These are phyloP conservation scores for Potamarius usumacintae DNA, from an alignment of 2,113 vertebrate species.

Conservation along the genomic window DNA sequence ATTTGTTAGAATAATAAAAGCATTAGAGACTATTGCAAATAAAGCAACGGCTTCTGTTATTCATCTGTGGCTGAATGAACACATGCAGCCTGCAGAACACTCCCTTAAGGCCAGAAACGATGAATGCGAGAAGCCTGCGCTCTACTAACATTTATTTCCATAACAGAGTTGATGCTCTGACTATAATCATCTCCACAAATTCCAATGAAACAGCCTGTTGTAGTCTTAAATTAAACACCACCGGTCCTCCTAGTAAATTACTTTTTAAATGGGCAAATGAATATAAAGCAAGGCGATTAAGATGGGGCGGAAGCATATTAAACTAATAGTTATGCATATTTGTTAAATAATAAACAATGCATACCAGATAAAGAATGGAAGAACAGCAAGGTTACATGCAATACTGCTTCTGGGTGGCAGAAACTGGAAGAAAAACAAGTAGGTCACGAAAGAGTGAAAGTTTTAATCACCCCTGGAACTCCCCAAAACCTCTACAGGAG, in stretches of 20 bases:
- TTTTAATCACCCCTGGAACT: slow-evolving; percentile 45
- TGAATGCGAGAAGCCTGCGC: background rate
- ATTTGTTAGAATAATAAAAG: background rate
- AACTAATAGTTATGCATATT: background rate
- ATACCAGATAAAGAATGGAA: slow-evolving; percentile 35
- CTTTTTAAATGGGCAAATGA: background rate
- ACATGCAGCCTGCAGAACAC: background rate
- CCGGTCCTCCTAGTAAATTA: background rate
- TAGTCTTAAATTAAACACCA: background rate
- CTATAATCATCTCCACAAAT: slow-evolving; percentile 6
- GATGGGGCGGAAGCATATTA: background rate
- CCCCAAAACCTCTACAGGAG: slow-evolving; percentile 13
- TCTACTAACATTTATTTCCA: slow-evolving; percentile 38
- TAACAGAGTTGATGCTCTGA: slow-evolving; percentile 32
- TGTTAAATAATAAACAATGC: slow-evolving; percentile 9
- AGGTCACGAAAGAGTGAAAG: slow-evolving; percentile 50
- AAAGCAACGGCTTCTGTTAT: background rate
- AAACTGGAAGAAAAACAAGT: slow-evolving; percentile 33
- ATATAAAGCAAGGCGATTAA: background rate
- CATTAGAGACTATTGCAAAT: background rate
- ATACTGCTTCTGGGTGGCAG: slow-evolving; percentile 63
- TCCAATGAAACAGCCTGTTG: background rate
- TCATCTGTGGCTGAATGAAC: slow-evolving; percentile 1
- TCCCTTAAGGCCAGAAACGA: slow-evolving; percentile 17
- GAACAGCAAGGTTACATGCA: slow-evolving; percentile 27